Base-by-base conservation (phyloP, 2,113 vertebrate genomes). In the Seriola rivoliana region DNA sequence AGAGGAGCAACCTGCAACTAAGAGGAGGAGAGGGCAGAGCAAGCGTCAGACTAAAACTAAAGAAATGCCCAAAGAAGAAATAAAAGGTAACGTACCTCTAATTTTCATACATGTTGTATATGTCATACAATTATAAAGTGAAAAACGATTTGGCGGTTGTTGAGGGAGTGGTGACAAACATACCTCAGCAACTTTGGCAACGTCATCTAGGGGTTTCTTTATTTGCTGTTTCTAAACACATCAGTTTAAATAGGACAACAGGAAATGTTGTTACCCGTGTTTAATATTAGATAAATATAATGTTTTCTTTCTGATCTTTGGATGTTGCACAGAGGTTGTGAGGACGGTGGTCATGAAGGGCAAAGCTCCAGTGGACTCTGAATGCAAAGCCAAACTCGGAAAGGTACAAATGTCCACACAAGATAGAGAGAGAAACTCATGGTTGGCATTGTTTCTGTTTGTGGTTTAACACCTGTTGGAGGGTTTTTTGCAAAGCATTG, bases 301-400 rank as follows among this genome's bases (percentile, higher is more conserved):
- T 58, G 54, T 29, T 78, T 32, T 48, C 29, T 84, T 21, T 75
- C 19, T 78, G 59, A 11, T 82, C 4, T 71, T 14, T 72, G 17
- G 21, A 40, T 84, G 25, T 62, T 50, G 25, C 68, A 38, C 88
- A 97, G 96, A 96, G 66, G 92, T 95, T 10, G 95, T 97, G 85
- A 97, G 92, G 93, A 96, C 94, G 0, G 85, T 98, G 85, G 85
- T 97, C 44, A 91, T 97, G 93, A 98, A 98, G 82, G 96, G 97
- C 40, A 98, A 95, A 93, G 97, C 94, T 34, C 97, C 97, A 0
- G 95, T 98, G 70, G 97, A 98, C 81, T 16, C 92, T 1, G 97
- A 98, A 84, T 98, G 97, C 72, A 94, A 94, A 83, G 85, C 89
- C 69, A 97, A 97, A 81, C 73, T 96, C 1, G 96, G 96, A 75